Evolutionary conservation across 2,113 vertebrate species (phyloP).

Genomic region (Zosterops lateralis): DNA sequence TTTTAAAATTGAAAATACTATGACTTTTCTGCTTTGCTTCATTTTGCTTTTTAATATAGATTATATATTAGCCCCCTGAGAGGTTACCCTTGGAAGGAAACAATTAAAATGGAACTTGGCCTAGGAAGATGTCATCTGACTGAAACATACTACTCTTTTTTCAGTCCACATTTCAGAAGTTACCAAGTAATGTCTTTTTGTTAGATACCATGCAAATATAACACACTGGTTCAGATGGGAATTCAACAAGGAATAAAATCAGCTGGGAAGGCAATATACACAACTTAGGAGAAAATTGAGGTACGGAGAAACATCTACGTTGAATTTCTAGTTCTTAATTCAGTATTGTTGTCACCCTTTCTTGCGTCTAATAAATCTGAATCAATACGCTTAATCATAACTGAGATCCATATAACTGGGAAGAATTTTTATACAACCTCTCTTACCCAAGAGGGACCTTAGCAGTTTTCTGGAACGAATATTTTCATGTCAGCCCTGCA

Average conservation of each 20-base stretch:
- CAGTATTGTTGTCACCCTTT: neutral
- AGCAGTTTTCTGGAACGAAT: neutral
- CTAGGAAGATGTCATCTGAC: neutral
- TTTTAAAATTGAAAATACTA: neutral
- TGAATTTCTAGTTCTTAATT: neutral
- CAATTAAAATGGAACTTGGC: neutral
- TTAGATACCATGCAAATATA: neutral
- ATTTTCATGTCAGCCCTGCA: neutral
- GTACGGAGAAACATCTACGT: neutral
- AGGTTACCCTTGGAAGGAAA: neutral
- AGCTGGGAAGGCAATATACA: neutral
- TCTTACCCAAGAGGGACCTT: neutral
- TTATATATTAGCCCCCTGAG: neutral
- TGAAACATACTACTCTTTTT: neutral
- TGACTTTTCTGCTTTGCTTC: neutral
- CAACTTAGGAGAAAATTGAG: neutral
- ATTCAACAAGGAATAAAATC: neutral
- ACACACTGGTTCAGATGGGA: neutral
- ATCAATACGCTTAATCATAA: neutral
- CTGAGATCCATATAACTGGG: neutral
- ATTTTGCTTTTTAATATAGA: neutral
- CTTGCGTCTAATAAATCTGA: neutral
- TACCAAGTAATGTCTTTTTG: neutral
- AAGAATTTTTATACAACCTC: neutral
- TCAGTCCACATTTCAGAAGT: neutral